Evolutionary conservation across 2,113 vertebrate genomes (phyloP), one percentile per base, ranked within the genome.

Genomic region (Nothoprocta pentlandii): DNA sequence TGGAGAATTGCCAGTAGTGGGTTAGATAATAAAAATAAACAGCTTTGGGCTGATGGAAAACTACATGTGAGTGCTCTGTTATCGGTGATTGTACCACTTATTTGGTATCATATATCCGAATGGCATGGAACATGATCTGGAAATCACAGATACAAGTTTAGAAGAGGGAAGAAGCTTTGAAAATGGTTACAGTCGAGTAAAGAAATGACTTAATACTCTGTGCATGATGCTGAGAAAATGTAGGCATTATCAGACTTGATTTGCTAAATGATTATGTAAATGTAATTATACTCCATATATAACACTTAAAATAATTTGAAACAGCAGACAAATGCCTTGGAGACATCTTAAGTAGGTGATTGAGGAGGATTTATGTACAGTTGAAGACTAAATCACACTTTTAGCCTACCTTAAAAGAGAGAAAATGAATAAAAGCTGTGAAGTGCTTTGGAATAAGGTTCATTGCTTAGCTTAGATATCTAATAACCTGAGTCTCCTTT

Each of bases 201-300:
- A 61, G 69, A 92, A 86, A 56, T 85, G 46, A 80, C 73, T 95
- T 89, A 74, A 58, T 92, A 88, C 92, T 78, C 88, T 93, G 83
- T 78, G 78, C 41, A 12, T 87, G 92, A 70, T 90, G 77, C 77
- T 78, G 80, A 83, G 80, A 89, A 94, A 92, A 83, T 89, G 86
- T 75, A 78, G 76, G 85, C 69, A 86, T 90, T 96, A 93, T 88
- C 80, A 3, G 61, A 63, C 88, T 95, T 95, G 95, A 96, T 95
- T 90, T 96, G 92, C 85, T 67, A 83, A 92, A 93, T 88, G 64
- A 92, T 96, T 96, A 96, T 96, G 96, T 95, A 96, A 92, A 96
- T 96, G 96, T 95, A 96, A 96, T 96, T 96, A 96, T 90, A 61
- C 85, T 84, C 83, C 88, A 88, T 86, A 30, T 28, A 32, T 93